Conservation (phyloP, 1,140 invertebrate genomes). For the Zelostemma sp. region DNA sequence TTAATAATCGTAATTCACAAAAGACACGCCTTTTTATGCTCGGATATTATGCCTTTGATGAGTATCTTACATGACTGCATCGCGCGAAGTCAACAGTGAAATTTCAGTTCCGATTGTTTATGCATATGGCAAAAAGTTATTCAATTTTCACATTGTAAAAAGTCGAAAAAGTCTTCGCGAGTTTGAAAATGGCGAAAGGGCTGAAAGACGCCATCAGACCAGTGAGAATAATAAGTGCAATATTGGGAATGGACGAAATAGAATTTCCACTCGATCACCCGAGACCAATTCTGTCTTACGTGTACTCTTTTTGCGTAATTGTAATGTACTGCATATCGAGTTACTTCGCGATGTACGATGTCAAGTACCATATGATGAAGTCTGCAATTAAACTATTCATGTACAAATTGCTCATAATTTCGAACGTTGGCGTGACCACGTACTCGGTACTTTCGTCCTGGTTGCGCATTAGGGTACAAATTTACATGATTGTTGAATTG, state of each 20-base stretch:
- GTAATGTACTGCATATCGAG: conserved; percentile 9
- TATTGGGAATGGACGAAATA: conserved; percentile 22
- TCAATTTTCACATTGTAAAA: neutral
- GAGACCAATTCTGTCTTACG: conserved; percentile 8
- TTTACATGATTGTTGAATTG: too few species aligned
- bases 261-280: conserved; percentile 19
- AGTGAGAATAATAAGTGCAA: conserved; percentile 9
- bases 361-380: conserved; percentile 9
- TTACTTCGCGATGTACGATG: conserved; percentile 4
- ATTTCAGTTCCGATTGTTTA: too few species aligned
- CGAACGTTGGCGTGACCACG: neutral
- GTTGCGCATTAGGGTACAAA: neutral
- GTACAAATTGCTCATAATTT: neutral
- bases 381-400: conserved; percentile 8
- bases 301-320: conserved; percentile 14
- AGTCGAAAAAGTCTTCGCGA: too few species aligned
- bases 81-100: neutral
- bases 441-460: neutral
- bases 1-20: too few species aligned
- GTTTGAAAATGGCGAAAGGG: conserved; percentile 8
- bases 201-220: conserved; percentile 6
- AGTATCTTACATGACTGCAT: neutral
- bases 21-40: neutral
- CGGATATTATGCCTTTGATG: neutral
- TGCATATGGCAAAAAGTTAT: neutral